Percentiles rank a stretch among this genome's conserved stretches.
These are phyloP conservation scores for Macaca mulatta DNA, from an alignment of 2,113 vertebrate species.

Conservation along the genomic window DNA sequence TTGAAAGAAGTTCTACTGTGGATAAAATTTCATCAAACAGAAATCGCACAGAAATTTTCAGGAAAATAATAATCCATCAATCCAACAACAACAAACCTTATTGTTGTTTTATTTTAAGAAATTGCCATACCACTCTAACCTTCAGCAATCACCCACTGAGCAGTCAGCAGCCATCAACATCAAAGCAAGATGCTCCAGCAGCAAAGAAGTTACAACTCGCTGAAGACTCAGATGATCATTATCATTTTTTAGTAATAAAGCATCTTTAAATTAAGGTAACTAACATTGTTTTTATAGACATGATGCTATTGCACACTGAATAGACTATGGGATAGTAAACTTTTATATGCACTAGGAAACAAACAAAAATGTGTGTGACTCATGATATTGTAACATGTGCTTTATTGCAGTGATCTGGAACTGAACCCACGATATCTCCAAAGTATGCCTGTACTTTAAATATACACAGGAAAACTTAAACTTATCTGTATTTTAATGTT, in stretches of 20 bases:
- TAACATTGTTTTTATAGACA: neutral
- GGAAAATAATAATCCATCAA: neutral
- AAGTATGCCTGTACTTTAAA: neutral
- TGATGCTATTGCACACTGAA: neutral
- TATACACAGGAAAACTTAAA: neutral
- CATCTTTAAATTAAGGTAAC: neutral
- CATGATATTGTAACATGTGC: neutral
- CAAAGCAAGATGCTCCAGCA: neutral
- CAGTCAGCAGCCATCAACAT: neutral
- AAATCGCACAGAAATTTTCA: neutral
- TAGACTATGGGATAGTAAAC: neutral
- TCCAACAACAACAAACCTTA: neutral
- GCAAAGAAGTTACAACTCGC: neutral
- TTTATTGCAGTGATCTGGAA: neutral
- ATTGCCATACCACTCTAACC: neutral
- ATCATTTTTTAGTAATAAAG: neutral
- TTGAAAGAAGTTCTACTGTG: neutral
- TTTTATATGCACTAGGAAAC: neutral
- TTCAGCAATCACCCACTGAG: neutral
- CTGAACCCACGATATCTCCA: neutral
- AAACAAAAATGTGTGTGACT: neutral
- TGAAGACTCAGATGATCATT: neutral
- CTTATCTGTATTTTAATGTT: neutral
- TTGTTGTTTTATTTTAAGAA: neutral
- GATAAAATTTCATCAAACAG: neutral